These are phyloP conservation scores for Marmota monax DNA, from an alignment of 2,113 vertebrate species.

Conservation along the genomic window DNA sequence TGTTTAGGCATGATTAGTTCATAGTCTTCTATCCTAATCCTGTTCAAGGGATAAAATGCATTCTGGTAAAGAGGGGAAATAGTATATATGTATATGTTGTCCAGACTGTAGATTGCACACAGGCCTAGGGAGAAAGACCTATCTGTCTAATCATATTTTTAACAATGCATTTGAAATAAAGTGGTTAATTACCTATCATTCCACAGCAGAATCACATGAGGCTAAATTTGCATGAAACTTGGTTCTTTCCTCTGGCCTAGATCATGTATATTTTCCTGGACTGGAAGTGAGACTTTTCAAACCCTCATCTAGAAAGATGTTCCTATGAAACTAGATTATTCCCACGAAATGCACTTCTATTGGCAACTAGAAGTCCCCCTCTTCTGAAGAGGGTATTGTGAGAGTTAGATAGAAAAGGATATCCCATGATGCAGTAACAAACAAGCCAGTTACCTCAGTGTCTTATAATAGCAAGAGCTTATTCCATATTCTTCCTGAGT, in stretches of 20 bases:
- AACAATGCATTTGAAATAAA: neutral
- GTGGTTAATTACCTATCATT: neutral
- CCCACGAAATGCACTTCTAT: neutral
- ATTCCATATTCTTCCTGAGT: neutral
- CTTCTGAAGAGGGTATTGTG: neutral
- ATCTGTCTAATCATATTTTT: neutral
- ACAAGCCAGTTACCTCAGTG: neutral
- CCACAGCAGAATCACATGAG: neutral
- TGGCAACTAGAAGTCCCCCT: neutral
- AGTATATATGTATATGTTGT: too few relatives aligned
- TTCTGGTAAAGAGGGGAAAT: neutral
- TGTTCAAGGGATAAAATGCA: neutral
- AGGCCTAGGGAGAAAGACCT: neutral
- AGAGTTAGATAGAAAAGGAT: neutral
- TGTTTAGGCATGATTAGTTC: neutral
- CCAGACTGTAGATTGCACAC: neutral
- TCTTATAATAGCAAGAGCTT: neutral
- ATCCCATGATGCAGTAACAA: neutral
- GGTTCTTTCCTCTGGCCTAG: neutral
- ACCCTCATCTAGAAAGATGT: neutral
- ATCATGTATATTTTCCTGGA: neutral
- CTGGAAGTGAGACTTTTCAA: neutral
- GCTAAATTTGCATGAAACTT: neutral
- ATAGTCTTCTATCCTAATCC: neutral
- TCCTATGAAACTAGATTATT: neutral